Percentiles rank a stretch among this genome's conserved stretches.
These are phyloP conservation scores for Drosophila merina DNA, from an alignment of 2,888 invertebrate genomes.

Conservation along the genomic window DNA sequence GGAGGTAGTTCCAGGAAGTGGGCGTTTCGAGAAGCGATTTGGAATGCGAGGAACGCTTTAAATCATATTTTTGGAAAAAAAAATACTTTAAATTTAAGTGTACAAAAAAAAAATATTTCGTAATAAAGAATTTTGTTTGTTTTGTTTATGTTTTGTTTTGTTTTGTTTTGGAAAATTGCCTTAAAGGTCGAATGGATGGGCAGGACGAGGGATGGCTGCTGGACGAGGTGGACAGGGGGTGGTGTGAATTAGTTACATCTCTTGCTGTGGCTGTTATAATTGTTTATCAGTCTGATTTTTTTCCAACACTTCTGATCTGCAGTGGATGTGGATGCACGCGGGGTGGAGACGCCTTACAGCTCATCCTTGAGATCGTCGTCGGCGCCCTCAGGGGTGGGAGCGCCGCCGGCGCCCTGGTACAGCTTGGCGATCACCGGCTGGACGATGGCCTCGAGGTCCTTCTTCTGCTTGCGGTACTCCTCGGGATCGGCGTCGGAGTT, in stretches of 20 bases:
- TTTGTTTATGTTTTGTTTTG: neutral
- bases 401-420: constrained; percentile 94
- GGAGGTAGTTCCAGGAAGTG: constrained; percentile 8
- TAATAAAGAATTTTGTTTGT: constrained; percentile 21
- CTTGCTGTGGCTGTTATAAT: constrained; percentile 51
- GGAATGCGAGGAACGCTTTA: constrained; percentile 59
- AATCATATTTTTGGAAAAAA: constrained; percentile 26
- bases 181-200: constrained; percentile 27
- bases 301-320: constrained; percentile 67
- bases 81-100: constrained; percentile 37
- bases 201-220: constrained; percentile 7
- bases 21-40: constrained; percentile 11
- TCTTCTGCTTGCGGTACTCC: constrained; percentile 97
- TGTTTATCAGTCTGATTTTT: constrained; percentile 81
- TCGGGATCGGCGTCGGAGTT: constrained; percentile 96
- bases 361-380: constrained; percentile 93
- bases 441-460: constrained; percentile 96
- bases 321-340: constrained; percentile 30
- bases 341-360: constrained; percentile 85
- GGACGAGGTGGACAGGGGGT: neutral
- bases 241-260: constrained; percentile 16
- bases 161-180: constrained; percentile 23
- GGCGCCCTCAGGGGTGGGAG: constrained; percentile 88
- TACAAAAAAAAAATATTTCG: constrained; percentile 35
- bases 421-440: constrained; percentile 99